Conservation (phyloP, 2,888 invertebrate species). For the Cosmia pyralina region DNA sequence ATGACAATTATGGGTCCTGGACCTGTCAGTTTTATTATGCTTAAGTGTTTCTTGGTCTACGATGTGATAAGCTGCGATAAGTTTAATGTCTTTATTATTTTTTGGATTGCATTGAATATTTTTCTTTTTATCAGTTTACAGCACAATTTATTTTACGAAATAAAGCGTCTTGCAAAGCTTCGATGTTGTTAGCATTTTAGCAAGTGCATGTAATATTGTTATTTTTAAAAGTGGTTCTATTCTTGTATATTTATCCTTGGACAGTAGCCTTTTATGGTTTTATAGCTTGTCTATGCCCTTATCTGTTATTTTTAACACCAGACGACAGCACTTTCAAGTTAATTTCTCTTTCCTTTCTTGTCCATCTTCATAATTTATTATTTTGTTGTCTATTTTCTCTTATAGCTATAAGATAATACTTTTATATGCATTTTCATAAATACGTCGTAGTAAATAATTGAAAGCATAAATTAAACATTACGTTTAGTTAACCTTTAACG, state of each 20-base stretch:
- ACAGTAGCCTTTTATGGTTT: not conserved
- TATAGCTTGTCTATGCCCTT: not conserved
- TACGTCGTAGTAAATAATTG: no score
- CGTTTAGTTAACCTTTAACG: not conserved
- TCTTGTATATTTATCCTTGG: not conserved
- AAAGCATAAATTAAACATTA: no score
- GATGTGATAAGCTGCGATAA: not conserved
- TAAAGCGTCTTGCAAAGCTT: not conserved
- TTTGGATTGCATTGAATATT: not conserved
- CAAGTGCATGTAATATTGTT: not conserved
- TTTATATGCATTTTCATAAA: not conserved
- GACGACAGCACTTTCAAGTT: not conserved
- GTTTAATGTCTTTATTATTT: not conserved
- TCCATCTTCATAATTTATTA: not conserved
- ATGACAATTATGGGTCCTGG: slow-evolving; percentile 20
- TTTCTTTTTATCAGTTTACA: not conserved
- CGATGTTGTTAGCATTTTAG: not conserved
- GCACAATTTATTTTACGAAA: no score
- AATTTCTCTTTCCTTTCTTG: not conserved
- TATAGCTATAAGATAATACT: not conserved
- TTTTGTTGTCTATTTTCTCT: not conserved
- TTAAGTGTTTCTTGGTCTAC: slow-evolving; percentile 8
- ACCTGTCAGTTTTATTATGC: slow-evolving; percentile 9
- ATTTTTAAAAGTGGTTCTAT: not conserved
- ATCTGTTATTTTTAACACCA: not conserved